Percentiles rank a stretch among this genome's conserved stretches.
phyloP scores from a whole-genome alignment of 1,140 invertebrate species.

The Rhagoletis zephyria region DNA sequence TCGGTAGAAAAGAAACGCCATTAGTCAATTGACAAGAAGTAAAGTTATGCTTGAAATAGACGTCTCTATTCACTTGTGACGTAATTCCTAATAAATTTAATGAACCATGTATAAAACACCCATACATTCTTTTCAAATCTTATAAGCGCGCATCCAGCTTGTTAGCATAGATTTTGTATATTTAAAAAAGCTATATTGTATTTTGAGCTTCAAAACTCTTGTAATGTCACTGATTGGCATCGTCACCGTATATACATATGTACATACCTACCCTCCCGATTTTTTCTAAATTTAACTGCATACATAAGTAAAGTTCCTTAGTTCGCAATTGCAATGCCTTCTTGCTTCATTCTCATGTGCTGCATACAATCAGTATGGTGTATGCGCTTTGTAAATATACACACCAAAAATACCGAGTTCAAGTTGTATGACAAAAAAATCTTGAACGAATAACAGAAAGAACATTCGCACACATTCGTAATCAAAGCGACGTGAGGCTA shows the following conservation, averaged over 20 bases:
- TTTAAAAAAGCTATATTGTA: background rate
- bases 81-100: too few species aligned
- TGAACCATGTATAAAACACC: too few species aligned
- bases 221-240: background rate
- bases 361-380: background rate
- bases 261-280: background rate
- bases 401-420: background rate
- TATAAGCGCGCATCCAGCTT: background rate
- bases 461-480: conserved; percentile 41
- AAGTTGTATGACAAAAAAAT: conserved; percentile 17
- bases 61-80: too few species aligned
- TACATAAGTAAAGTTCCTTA: background rate
- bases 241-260: background rate
- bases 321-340: background rate
- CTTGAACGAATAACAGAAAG: conserved; percentile 15
- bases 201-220: background rate
- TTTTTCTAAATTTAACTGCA: conserved; percentile 35
- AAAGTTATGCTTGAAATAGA: too few species aligned
- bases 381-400: background rate
- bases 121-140: too few species aligned
- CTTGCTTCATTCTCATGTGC: background rate
- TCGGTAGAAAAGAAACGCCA: too few species aligned
- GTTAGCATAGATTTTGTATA: background rate
- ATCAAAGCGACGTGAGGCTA: background rate
- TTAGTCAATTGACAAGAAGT: too few species aligned